These are phyloP conservation scores for Equus przewalskii DNA, from an alignment of 2,113 vertebrate genomes.

Conservation along the genomic window DNA sequence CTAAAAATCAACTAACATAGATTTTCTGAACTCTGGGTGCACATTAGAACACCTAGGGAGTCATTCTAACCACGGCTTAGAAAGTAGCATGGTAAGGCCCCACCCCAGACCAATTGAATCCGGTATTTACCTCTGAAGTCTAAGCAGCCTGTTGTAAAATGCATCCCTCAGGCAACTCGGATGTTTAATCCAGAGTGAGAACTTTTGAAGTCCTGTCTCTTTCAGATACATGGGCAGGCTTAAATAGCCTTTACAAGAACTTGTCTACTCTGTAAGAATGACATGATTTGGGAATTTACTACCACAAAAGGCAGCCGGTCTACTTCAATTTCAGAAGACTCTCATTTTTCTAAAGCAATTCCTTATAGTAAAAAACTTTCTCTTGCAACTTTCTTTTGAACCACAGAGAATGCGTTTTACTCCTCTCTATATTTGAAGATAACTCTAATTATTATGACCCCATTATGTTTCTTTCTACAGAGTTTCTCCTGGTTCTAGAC, in stretches of 20 bases:
- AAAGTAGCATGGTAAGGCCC: rapidly evolving
- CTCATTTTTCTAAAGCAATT: background rate
- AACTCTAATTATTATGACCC: rapidly evolving
- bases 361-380: background rate
- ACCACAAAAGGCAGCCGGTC: background rate
- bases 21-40: background rate
- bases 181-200: background rate
- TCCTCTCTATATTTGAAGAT: background rate
- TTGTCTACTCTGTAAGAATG: background rate
- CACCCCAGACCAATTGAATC: rapidly evolving
- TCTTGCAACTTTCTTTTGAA: background rate
- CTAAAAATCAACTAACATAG: background rate
- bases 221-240: rapidly evolving
- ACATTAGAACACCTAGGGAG: rapidly evolving
- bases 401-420: rapidly evolving
- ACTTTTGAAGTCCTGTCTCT: too few relatives aligned
- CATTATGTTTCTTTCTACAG: background rate
- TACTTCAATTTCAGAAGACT: background rate
- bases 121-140: background rate
- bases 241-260: rapidly evolving
- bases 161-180: background rate
- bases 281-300: background rate
- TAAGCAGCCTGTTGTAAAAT: background rate
- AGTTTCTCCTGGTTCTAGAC: background rate
- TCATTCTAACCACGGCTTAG: background rate